These are phyloP conservation scores for Osmerus mordax DNA, from an alignment of 2,113 vertebrate genomes.

Conservation along the genomic window DNA sequence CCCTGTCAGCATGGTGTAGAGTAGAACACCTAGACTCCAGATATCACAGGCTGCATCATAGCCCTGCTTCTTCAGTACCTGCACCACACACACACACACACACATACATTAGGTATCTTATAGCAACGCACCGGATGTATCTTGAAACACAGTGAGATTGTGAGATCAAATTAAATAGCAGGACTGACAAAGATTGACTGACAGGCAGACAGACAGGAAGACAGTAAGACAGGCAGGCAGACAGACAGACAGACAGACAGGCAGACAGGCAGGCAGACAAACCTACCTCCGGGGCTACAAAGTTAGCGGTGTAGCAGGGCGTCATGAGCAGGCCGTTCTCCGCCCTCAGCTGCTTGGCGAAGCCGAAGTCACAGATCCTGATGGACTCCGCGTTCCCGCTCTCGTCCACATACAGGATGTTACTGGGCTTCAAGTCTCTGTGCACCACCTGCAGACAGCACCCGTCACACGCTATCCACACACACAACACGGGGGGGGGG, in stretches of 20 bases:
- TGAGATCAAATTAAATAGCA: background rate
- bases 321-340: constrained; percentile 85
- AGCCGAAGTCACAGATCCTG: constrained; percentile 86
- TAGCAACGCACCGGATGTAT: too few relatives aligned
- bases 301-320: constrained; percentile 86
- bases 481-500: constrained; percentile 6
- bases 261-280: background rate
- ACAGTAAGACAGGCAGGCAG: background rate
- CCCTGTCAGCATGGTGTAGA: constrained; percentile 87
- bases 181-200: background rate
- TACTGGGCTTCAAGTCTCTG: constrained; percentile 80
- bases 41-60: constrained; percentile 89
- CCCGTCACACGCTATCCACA: background rate
- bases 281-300: constrained; percentile 85
- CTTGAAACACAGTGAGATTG: background rate
- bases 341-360: constrained; percentile 83
- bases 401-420: constrained; percentile 78
- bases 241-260: background rate
- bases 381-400: constrained; percentile 84
- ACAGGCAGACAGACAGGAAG: background rate
- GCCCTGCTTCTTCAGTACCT: constrained; percentile 87
- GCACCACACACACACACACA: constrained; percentile 12
- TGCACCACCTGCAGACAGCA: constrained; percentile 77
- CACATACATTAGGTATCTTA: background rate
- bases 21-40: constrained; percentile 86